Base-by-base conservation (phyloP, 2,113 vertebrate species). In the Columbina picui region DNA sequence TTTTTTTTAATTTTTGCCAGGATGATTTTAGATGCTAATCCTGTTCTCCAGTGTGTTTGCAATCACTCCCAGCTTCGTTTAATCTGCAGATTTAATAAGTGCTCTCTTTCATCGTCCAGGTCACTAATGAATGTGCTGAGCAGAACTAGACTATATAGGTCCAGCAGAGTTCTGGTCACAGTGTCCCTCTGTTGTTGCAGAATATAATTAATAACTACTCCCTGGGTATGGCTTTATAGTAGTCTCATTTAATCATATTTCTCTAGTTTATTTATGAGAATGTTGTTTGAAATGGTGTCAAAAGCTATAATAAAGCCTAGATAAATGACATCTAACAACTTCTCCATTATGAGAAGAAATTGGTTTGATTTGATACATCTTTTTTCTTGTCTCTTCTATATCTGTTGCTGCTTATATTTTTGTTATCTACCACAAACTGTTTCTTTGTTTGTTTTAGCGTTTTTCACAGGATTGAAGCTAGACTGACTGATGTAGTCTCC, bases 121-220 rank as follows among this genome's bases (percentile, higher is more conserved):
- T 92, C 91, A 92, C 76, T 97, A 93, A 95, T 96, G 91, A 93
- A 75, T 93, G 69, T 95, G 83, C 76, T 78, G 93, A 84, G 90
- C 59, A 86, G 68, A 77, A 39, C 38, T 41, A 81, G 32, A 50
- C 77, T 81, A 21, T 61, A 65, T 6, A 89, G 84, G 84, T 96
- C 94, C 95, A 94, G 93, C 95, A 90, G 95, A 90, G 91, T 63
- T 86, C 47, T 1, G 9, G 83, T 89, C 59, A 75, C 27, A 52
- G 60, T 47, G 71, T 86, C 91, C 93, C 89, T 84, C 74, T 94
- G 56, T 81, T 93, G 89, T 94, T 91, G 84, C 64, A 78, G 91
- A 74, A 63, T 90, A 53, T 65, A 79, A 70, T 93, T 96, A 94
- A 92, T 93, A 93, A 52, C 47, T 86, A 4, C 89, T 87, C 86